These are phyloP conservation scores for Drosophila testacea DNA, from an alignment of 2,888 invertebrate species.

Conservation along the genomic window DNA sequence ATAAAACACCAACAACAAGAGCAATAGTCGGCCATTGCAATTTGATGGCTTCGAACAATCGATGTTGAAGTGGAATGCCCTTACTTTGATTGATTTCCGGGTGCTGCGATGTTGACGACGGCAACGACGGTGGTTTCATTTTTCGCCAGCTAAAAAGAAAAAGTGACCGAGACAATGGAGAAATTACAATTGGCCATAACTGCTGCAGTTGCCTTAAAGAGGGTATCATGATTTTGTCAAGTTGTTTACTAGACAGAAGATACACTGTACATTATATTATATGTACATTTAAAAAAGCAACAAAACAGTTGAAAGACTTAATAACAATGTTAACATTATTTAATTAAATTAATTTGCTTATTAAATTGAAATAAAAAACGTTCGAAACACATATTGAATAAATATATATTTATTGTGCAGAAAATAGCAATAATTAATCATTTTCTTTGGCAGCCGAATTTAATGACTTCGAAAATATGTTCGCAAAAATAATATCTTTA, in stretches of 20 bases:
- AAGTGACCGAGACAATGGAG: constrained; percentile 65
- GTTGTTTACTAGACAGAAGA: constrained; percentile 15
- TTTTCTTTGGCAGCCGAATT: too few species aligned
- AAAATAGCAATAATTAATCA: too few species aligned
- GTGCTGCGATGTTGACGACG: constrained; percentile 61
- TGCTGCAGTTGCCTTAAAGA: constrained; percentile 7
- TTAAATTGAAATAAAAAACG: too few species aligned
- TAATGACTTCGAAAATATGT: too few species aligned
- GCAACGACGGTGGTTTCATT: constrained; percentile 45
- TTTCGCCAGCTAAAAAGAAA: constrained; percentile 55
- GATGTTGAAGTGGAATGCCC: constrained; percentile 75
- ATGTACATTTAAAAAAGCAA: too few species aligned
- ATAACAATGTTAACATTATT: too few species aligned
- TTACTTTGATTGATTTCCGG: constrained; percentile 83
- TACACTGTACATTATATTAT: too few species aligned
- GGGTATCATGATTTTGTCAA: constrained; percentile 31
- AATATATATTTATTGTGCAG: too few species aligned
- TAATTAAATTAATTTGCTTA: too few species aligned
- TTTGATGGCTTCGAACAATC: constrained; percentile 62
- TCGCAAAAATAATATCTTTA: too few species aligned
- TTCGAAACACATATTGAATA: too few species aligned
- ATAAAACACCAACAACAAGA: constrained; percentile 38
- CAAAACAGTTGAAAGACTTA: too few species aligned
- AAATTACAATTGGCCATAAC: constrained; percentile 55
- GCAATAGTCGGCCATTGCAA: constrained; percentile 54